Base-by-base conservation (phyloP, 2,888 invertebrate species). In the Sinodicranocentrus sp. region DNA sequence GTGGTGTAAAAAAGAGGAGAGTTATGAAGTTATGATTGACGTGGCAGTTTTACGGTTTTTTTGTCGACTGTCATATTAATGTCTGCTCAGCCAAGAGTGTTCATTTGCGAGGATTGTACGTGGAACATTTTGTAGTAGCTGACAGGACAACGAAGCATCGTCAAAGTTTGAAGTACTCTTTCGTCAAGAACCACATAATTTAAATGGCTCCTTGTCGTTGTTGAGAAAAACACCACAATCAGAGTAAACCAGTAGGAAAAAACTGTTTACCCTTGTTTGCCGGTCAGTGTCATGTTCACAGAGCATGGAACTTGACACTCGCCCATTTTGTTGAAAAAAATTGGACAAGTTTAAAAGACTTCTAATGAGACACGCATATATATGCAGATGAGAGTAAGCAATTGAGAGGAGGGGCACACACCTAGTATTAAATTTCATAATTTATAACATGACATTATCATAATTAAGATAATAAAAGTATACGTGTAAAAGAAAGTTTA, bases 391-490 rank as follows among this genome's bases (percentile, higher is more conserved):
- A 48, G 59, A 17, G 63, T 39, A 39, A n/a, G n/a, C 10, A 10
- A 33, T 10, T 33, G 33, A 33, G 33, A 33, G 33, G 33, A 10
- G 10, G 33, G 33, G 33, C 48, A 48, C 48, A 48, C 48, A 48
- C 72, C 84, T 78, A 73, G 73, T 78, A 84, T 84, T 72, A 78
- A 72, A 78, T 78, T 78, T 84, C 73, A 72, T 84, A 84, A 84
- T 73, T 84, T 84, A 84, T 57, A 83, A 71, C 71, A 76, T 83
- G 52, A 25, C 72, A 84, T 84, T 78, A 84, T 63, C 73, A 78
- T 84, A 84, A 84, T 84, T 84, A 84, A 78, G 84, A 73, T 75
- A 15, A 44, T 59, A 68, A 73, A 19, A 63, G 23, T 39, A 17
- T n/a, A 19, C 10, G 8, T 25, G 6, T 59, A 44, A 57, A 57